These are phyloP conservation scores for Agraylea sexmaculata DNA, from an alignment of 1,140 invertebrate genomes.

Conservation along the genomic window DNA sequence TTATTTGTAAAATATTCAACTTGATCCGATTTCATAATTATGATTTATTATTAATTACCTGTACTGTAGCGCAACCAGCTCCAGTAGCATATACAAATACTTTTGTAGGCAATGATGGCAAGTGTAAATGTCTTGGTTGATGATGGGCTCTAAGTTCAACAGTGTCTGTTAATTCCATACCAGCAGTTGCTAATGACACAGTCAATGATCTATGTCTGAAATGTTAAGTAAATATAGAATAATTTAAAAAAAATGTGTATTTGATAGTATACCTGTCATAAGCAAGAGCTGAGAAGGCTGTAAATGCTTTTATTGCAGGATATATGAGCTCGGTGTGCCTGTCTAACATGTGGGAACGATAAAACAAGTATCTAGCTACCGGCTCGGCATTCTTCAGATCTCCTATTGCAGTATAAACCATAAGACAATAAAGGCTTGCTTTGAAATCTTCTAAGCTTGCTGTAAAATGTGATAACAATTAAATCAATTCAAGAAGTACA, in stretches of 20 bases:
- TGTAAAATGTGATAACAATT: conserved; percentile 18
- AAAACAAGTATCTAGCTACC: conserved; percentile 49
- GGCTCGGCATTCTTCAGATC: conserved; percentile 48
- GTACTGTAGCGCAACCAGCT: conserved; percentile 51
- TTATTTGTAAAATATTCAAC: not conserved
- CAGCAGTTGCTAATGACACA: conserved; percentile 50
- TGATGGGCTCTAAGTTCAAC: conserved; percentile 42
- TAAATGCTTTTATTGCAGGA: conserved; percentile 44
- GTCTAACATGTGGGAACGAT: conserved; percentile 46
- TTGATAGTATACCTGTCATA: conserved; percentile 34
- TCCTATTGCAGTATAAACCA: conserved; percentile 35
- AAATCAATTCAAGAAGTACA: conserved; percentile 3
- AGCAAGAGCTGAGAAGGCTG: conserved; percentile 41
- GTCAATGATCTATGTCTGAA: conserved; percentile 44
- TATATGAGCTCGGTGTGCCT: conserved; percentile 46
- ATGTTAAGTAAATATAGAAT: conserved; percentile 7
- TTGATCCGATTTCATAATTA: conserved; percentile 3
- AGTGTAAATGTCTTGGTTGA: conserved; percentile 39
- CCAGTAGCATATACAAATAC: conserved; percentile 55
- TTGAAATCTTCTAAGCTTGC: conserved; percentile 37
- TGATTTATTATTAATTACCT: conserved; percentile 29
- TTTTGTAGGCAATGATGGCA: conserved; percentile 50
- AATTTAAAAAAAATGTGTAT: conserved; percentile 1
- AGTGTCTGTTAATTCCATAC: conserved; percentile 54
- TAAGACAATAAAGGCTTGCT: conserved; percentile 34